phyloP scores from a whole-genome alignment of 2,888 invertebrate species.

The Platycheirus rosarum region DNA sequence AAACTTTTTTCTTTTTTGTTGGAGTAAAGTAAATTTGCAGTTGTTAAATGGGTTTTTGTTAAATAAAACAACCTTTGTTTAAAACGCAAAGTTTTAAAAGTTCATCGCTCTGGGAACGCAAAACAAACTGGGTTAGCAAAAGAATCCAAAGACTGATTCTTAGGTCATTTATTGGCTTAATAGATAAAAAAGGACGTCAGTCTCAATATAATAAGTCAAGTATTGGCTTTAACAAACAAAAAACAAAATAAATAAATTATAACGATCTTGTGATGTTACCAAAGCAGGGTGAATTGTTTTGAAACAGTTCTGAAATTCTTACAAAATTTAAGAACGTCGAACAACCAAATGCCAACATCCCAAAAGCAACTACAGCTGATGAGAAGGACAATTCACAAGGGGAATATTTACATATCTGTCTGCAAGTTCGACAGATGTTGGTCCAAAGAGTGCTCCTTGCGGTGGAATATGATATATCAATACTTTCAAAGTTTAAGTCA shows the following conservation, averaged over 20 bases:
- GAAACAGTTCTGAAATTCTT: slow-evolving; percentile 86
- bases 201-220: slow-evolving; percentile 24
- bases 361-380: slow-evolving; percentile 85
- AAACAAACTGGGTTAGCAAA: slow-evolving; percentile 22
- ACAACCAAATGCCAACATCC: slow-evolving; percentile 86
- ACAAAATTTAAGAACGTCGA: slow-evolving; percentile 89
- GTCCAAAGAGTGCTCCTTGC: slow-evolving; percentile 34
- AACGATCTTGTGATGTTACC: slow-evolving; percentile 84
- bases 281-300: slow-evolving; percentile 89
- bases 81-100: slow-evolving; percentile 16
- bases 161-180: slow-evolving; percentile 32
- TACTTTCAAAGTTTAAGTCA: slow-evolving; percentile 79
- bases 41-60: neutral
- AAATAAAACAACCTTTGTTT: neutral
- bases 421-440: slow-evolving; percentile 51
- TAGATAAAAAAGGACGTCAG: slow-evolving; percentile 39
- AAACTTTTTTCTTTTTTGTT: slow-evolving; percentile 69
- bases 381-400: slow-evolving; percentile 84
- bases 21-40: slow-evolving; percentile 9
- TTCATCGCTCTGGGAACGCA: slow-evolving; percentile 18
- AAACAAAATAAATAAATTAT: neutral
- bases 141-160: slow-evolving; percentile 18
- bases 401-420: slow-evolving; percentile 77
- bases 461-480: slow-evolving; percentile 76
- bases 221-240: slow-evolving; percentile 20